Percentiles rank a stretch among this genome's conserved stretches.
phyloP scores from a whole-genome alignment of 30 jellyfish, hydroid and myxozoan species.

The Rhopilema esculentum region DNA sequence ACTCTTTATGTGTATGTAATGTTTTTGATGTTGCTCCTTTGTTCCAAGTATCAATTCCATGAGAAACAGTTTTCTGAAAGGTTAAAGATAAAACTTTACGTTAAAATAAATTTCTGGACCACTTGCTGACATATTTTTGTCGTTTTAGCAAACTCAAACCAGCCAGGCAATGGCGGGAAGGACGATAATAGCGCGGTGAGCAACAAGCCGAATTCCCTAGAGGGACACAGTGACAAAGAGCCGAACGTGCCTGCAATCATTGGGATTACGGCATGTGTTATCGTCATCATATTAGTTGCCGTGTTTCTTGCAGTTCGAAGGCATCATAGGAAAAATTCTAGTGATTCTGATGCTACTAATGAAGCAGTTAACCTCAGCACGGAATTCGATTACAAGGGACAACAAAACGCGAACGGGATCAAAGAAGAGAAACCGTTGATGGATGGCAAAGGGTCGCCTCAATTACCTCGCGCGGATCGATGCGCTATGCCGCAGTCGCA shows the following conservation, averaged over 20 bases:
- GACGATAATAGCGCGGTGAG: neutral
- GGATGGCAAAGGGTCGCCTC: conserved; percentile 42
- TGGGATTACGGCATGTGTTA: conserved; percentile 85
- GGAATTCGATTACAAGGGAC: conserved; percentile 58
- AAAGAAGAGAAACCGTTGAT: conserved; percentile 63
- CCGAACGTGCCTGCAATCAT: conserved; percentile 83
- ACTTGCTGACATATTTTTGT: neutral
- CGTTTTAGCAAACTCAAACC: neutral
- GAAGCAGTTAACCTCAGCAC: conserved; percentile 63
- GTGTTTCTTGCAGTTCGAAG: conserved; percentile 80
- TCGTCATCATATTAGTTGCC: conserved; percentile 77
- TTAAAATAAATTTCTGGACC: no score
- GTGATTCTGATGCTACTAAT: conserved; percentile 48
- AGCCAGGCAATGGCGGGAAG: neutral
- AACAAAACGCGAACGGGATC: conserved; percentile 15
- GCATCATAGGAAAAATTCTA: conserved; percentile 54
- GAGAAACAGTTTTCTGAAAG: no score
- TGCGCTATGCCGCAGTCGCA: conserved; percentile 17
- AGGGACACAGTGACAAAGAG: conserved; percentile 1
- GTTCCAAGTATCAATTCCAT: no score
- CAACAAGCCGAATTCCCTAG: conserved; percentile 3
- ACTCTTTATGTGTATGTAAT: no score
- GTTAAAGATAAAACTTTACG: no score
- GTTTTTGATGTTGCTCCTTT: no score
- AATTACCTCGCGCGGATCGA: conserved; percentile 40